Percentiles rank a stretch among this genome's conserved stretches.
Conservation (phyloP, 2,888 invertebrate genomes). For the Scaptomyza reducta region DNA sequence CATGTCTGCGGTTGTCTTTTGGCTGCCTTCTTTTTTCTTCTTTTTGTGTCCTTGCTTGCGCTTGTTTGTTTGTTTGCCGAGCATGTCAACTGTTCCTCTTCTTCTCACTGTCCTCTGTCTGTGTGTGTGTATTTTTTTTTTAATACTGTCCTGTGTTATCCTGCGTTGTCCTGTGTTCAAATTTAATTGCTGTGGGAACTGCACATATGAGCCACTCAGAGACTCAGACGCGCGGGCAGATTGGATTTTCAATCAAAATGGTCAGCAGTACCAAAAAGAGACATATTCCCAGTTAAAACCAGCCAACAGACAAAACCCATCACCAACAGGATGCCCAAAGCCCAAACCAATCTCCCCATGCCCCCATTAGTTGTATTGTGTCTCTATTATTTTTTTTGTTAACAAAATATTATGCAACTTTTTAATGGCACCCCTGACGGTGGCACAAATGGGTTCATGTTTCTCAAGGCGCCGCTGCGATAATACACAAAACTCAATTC, state of each 20-base stretch:
- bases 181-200: conserved; percentile 84
- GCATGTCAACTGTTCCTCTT: conserved; percentile 65
- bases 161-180: conserved; percentile 71
- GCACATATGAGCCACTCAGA: conserved; percentile 81
- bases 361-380: conserved; percentile 4
- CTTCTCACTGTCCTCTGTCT: conserved; percentile 1
- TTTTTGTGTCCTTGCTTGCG: conserved; percentile 25
- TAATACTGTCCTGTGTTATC: conserved; percentile 52
- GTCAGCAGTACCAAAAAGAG: conserved; percentile 42
- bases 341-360: background rate
- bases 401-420: conserved; percentile 73
- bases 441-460: conserved; percentile 43
- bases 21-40: conserved; percentile 51
- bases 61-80: conserved; percentile 65
- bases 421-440: conserved; percentile 70
- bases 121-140: conserved; percentile 9
- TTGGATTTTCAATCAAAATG: conserved; percentile 79
- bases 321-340: background rate
- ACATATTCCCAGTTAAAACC: background rate
- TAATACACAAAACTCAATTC: background rate
- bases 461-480: conserved; percentile 42
- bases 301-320: background rate
- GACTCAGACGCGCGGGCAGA: conserved; percentile 64
- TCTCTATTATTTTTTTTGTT: conserved; percentile 49
- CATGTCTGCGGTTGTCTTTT: conserved; percentile 77